Evolutionary conservation across 1,140 invertebrate genomes (phyloP).

Genomic region (Grapholita molesta): DNA sequence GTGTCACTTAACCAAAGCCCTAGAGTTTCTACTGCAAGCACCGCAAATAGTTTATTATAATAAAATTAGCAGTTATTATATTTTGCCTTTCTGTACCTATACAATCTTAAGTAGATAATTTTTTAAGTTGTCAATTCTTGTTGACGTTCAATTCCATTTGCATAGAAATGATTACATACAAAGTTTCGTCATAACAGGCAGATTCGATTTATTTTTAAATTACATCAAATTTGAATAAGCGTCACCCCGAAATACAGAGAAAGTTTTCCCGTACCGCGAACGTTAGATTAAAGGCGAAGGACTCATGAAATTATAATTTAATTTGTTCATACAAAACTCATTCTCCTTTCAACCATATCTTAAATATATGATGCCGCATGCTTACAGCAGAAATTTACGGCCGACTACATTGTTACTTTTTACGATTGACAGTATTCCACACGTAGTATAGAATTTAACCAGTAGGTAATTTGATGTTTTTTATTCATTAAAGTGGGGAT

Average conservation of each 20-base stretch:
- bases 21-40: too few relatives aligned
- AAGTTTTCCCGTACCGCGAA: constrained; percentile 5
- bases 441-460: too few relatives aligned
- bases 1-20: too few relatives aligned
- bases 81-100: too few relatives aligned
- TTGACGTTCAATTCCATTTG: neutral
- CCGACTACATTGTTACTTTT: neutral
- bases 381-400: constrained; percentile 22
- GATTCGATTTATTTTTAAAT: constrained; percentile 7
- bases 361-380: constrained; percentile 39
- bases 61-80: too few relatives aligned
- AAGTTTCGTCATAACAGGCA: neutral
- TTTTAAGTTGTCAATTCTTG: neutral
- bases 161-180: neutral
- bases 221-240: constrained; percentile 2
- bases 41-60: too few relatives aligned
- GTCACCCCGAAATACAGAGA: constrained; percentile 6
- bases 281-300: constrained; percentile 49
- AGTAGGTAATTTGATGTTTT: too few relatives aligned
- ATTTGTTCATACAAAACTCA: constrained; percentile 44
- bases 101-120: too few relatives aligned
- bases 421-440: too few relatives aligned
- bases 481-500: too few relatives aligned
- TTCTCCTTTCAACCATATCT: constrained; percentile 32
- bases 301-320: constrained; percentile 68